phyloP scores from a whole-genome alignment of 2,888 invertebrate genomes.

The Heliconius hortense region DNA sequence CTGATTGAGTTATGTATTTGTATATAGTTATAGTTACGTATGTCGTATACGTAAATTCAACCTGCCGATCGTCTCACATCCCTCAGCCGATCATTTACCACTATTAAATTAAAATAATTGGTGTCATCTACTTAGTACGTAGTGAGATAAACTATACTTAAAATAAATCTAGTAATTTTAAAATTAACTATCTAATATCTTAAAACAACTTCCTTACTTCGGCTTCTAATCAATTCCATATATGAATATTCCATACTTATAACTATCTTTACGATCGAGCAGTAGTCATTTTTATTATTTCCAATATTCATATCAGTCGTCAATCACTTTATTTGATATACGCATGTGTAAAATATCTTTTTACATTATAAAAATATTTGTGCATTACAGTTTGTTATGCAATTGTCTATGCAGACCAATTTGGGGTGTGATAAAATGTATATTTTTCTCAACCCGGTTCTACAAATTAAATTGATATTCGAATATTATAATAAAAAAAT shows the following conservation, averaged over 20 bases:
- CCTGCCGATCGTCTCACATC: conserved; percentile 42
- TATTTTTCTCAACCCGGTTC: background rate
- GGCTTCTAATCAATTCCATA: conserved; percentile 65
- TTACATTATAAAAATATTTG: conserved; percentile 1
- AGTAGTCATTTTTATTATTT: conserved; percentile 19
- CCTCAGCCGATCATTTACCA: conserved; percentile 39
- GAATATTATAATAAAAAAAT: background rate
- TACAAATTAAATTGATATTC: background rate
- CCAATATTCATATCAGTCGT: conserved; percentile 15
- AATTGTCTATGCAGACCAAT: background rate
- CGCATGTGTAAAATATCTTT: background rate
- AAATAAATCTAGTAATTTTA: conserved; percentile 42
- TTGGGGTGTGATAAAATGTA: background rate
- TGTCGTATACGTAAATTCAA: conserved; percentile 61
- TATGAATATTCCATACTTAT: conserved; percentile 40
- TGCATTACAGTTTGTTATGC: background rate
- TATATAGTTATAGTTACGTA: conserved; percentile 44
- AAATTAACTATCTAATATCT: conserved; percentile 46
- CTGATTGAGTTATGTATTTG: conserved; percentile 39
- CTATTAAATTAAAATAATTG: conserved; percentile 41
- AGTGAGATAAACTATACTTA: conserved; percentile 37
- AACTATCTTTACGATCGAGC: conserved; percentile 27
- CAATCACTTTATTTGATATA: background rate
- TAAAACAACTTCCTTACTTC: conserved; percentile 44
- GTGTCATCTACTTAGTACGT: conserved; percentile 43